These are phyloP conservation scores for Anneissia japonica DNA, from an alignment of 35 echinoderm and acorn worm genomes.

Conservation along the genomic window DNA sequence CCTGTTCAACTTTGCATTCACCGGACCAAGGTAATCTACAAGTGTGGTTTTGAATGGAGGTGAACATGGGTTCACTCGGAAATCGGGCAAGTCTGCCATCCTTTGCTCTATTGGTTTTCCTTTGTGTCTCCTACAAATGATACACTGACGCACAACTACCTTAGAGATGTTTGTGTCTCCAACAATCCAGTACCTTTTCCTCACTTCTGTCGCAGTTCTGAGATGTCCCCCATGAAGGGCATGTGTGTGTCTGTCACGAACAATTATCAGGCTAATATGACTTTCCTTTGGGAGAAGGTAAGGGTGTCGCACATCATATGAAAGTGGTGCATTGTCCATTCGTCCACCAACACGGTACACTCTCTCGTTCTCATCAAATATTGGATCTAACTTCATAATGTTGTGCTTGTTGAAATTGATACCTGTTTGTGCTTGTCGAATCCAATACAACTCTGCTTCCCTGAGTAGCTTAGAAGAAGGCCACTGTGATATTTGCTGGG, in stretches of 20 bases:
- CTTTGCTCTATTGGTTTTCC: slow-evolving; percentile 45
- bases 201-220: slow-evolving; percentile 42
- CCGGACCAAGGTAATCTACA: slow-evolving; percentile 66
- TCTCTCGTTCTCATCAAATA: slow-evolving; percentile 47
- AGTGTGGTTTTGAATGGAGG: slow-evolving; percentile 59
- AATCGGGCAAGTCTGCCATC: slow-evolving; percentile 62
- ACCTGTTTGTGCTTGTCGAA: slow-evolving; percentile 60
- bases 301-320: slow-evolving; percentile 39
- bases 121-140: slow-evolving; percentile 45
- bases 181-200: slow-evolving; percentile 24
- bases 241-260: slow-evolving; percentile 31
- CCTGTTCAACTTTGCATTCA: slow-evolving; percentile 58
- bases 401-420: slow-evolving; percentile 37
- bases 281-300: slow-evolving; percentile 34
- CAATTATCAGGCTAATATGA: slow-evolving; percentile 57
- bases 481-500: slow-evolving; percentile 41
- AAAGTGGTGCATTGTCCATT: slow-evolving; percentile 19
- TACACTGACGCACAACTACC: slow-evolving; percentile 33
- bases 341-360: slow-evolving; percentile 44
- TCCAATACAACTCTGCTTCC: slow-evolving; percentile 66
- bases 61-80: slow-evolving; percentile 36
- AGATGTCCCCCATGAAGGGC: slow-evolving; percentile 42
- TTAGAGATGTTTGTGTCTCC: slow-evolving; percentile 8
- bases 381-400: slow-evolving; percentile 51
- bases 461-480: slow-evolving; percentile 40